Conservation (phyloP, 1,140 invertebrate genomes). For the Charaxes varanes region DNA sequence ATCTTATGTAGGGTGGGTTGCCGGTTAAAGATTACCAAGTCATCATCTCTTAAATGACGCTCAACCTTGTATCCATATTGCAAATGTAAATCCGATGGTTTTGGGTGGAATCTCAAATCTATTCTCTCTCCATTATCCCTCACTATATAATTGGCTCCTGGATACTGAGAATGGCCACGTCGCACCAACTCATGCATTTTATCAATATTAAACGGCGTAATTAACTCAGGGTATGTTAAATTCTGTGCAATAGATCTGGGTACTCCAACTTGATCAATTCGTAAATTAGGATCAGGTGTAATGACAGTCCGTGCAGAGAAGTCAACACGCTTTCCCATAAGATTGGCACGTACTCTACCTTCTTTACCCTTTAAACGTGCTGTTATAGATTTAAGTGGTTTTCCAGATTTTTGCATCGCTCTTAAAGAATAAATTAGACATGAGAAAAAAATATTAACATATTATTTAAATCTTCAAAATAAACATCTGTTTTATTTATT, state of each 20-base stretch:
- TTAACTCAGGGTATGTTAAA: conserved; percentile 98
- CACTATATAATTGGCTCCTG: conserved; percentile 99
- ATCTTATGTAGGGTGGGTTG: conserved; percentile 99
- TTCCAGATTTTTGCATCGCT: conserved; percentile 99
- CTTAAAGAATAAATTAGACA: conserved; percentile 67
- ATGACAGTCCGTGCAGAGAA: conserved; percentile 99
- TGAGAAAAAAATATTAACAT: too few relatives aligned
- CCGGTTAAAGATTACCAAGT: conserved; percentile 99
- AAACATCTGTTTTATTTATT: too few relatives aligned
- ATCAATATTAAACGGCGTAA: conserved; percentile 99
- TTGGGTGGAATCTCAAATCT: conserved; percentile 98
- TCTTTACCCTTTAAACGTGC: conserved; percentile 94
- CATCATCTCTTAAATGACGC: conserved; percentile 97
- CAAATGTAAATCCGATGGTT: conserved; percentile 97
- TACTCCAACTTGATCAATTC: conserved; percentile 99
- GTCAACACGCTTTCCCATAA: conserved; percentile 99
- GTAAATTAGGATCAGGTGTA: conserved; percentile 98
- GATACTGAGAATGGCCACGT: conserved; percentile 97
- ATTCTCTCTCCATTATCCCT: conserved; percentile 99
- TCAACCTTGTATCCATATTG: conserved; percentile 99
- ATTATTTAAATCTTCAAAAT: too few relatives aligned
- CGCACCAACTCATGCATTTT: conserved; percentile 97
- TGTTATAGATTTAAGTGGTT: conserved; percentile 98
- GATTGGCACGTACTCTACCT: conserved; percentile 97
- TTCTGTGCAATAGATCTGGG: conserved; percentile 99